Evolutionary conservation across 2,888 invertebrate species (phyloP).

Genomic region (Dendrolimus pini): DNA sequence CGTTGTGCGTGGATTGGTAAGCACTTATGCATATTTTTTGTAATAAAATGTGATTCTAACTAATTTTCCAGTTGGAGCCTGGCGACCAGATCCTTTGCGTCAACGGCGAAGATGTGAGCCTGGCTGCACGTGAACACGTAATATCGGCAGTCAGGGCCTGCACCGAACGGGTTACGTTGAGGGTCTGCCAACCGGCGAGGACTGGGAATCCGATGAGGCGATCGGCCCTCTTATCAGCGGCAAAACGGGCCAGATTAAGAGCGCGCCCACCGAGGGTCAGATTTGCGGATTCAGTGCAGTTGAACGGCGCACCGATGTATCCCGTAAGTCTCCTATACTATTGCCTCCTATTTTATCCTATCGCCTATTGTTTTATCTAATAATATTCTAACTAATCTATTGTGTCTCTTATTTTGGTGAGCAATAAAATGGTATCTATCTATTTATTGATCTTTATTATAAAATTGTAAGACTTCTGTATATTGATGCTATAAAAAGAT

Average conservation of each 20-base stretch:
- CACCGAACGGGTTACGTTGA: slow-evolving; percentile 82
- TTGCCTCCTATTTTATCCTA: too few species aligned
- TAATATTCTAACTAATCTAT: too few species aligned
- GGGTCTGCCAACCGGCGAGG: slow-evolving; percentile 89
- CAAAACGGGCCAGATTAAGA: slow-evolving; percentile 88
- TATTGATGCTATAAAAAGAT: too few species aligned
- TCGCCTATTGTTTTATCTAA: too few species aligned
- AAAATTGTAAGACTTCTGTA: too few species aligned
- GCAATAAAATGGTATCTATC: too few species aligned
- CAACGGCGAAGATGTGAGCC: slow-evolving; percentile 92
- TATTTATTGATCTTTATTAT: too few species aligned
- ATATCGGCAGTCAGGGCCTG: slow-evolving; percentile 92
- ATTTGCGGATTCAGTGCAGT: slow-evolving; percentile 92
- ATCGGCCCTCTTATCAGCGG: slow-evolving; percentile 91
- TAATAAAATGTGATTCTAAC: too few species aligned
- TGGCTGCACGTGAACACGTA: slow-evolving; percentile 91
- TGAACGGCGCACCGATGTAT: slow-evolving; percentile 89
- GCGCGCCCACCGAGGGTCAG: slow-evolving; percentile 89
- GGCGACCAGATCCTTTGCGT: slow-evolving; percentile 94
- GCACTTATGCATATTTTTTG: too few species aligned
- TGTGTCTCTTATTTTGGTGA: too few species aligned
- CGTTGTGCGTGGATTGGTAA: too few species aligned
- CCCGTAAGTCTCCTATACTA: slow-evolving; percentile 78
- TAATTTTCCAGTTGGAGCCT: slow-evolving; percentile 80
- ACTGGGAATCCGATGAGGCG: slow-evolving; percentile 77